phyloP scores from a whole-genome alignment of 2,888 invertebrate genomes.

The Drosophila birchii region DNA sequence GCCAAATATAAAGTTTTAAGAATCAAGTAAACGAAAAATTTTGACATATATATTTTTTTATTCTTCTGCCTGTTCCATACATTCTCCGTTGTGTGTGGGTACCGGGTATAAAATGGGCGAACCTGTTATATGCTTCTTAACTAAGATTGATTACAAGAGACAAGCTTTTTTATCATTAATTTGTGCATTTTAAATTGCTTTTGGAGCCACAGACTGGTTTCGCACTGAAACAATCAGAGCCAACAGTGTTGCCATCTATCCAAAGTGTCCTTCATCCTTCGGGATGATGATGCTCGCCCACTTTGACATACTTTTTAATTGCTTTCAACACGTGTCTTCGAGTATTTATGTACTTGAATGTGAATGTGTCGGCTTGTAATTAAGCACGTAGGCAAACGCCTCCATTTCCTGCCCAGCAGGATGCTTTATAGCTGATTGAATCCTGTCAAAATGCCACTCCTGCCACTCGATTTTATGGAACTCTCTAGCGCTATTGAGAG shows the following conservation, averaged over 20 bases:
- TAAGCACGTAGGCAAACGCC: constrained; percentile 65
- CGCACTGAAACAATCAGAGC: constrained; percentile 3
- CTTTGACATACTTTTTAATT: constrained; percentile 69
- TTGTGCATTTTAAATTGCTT: constrained; percentile 13
- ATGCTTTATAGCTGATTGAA: constrained; percentile 65
- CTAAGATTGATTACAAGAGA: constrained; percentile 4
- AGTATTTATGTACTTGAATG: constrained; percentile 44
- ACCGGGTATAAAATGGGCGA: background rate
- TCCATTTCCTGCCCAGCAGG: constrained; percentile 32
- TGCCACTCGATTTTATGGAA: constrained; percentile 12
- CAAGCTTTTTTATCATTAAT: background rate
- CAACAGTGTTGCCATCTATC: constrained; percentile 60
- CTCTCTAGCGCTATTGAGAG: background rate
- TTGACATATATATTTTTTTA: background rate
- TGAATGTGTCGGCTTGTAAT: constrained; percentile 57
- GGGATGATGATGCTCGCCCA: constrained; percentile 40
- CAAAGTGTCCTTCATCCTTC: constrained; percentile 3
- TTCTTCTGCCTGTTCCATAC: background rate
- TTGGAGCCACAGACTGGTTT: background rate
- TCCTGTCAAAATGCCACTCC: constrained; percentile 69
- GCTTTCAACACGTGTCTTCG: constrained; percentile 62
- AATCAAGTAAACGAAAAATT: no score
- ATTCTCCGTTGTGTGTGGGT: background rate
- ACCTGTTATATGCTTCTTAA: background rate
- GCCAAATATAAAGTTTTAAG: no score